phyloP scores from a whole-genome alignment of 2,888 invertebrate genomes.

The Mechanitis messenoides region DNA sequence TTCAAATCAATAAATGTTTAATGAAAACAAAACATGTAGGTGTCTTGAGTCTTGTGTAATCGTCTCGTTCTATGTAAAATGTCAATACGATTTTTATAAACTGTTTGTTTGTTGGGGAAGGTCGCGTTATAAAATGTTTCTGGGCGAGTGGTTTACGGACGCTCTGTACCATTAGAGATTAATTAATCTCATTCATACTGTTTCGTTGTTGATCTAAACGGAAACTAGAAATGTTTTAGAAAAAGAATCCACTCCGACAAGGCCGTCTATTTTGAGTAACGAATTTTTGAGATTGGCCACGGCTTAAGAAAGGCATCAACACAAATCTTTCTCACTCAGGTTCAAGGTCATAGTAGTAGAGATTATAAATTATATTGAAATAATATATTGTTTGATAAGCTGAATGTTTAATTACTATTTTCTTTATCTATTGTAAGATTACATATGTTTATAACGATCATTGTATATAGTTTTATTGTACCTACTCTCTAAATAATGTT shows the following conservation, averaged over 20 bases:
- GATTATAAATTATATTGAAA: slow-evolving; percentile 22
- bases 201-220: slow-evolving; percentile 32
- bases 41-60: not conserved
- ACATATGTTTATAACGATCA: too few relatives aligned
- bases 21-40: slow-evolving; percentile 6
- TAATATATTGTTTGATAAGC: not conserved
- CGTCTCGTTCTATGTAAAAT: not conserved
- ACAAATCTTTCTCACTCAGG: slow-evolving; percentile 26
- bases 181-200: slow-evolving; percentile 33
- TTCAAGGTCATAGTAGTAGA: slow-evolving; percentile 31
- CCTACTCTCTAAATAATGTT: too few relatives aligned
- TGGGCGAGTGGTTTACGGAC: slow-evolving; percentile 37
- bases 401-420: too few relatives aligned
- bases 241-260: slow-evolving; percentile 42
- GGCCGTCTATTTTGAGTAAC: slow-evolving; percentile 37
- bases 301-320: slow-evolving; percentile 25
- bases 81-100: slow-evolving; percentile 25
- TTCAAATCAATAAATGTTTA: slow-evolving; percentile 3
- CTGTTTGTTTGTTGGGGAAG: slow-evolving; percentile 40
- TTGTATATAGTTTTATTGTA: too few relatives aligned
- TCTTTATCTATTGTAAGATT: too few relatives aligned
- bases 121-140: slow-evolving; percentile 55
- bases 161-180: slow-evolving; percentile 33
- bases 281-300: slow-evolving; percentile 29
- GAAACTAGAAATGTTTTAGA: slow-evolving; percentile 35